Base-by-base conservation (phyloP, 2,797 vertebrate genomes). In the Cephalopachus bancanus region DNA sequence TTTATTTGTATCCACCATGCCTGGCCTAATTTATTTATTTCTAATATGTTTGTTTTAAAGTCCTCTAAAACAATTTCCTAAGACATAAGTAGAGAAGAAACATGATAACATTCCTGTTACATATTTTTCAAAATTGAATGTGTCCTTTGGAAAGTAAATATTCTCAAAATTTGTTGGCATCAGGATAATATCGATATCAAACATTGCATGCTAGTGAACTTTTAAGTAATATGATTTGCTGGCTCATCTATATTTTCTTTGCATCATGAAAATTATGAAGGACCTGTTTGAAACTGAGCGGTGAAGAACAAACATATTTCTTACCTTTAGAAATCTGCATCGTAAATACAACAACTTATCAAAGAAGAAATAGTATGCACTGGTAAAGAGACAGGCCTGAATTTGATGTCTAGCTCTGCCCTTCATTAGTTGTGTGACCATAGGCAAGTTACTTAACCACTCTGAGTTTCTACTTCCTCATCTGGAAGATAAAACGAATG, bases 131-230 rank as follows among this genome's bases (percentile, higher is more conserved):
- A 72, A 93, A 89, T 30, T 83, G 24, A 60, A 78, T 93, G 83
- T 80, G 57, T 33, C 64, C 91, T 98, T 91, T 62, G 30, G 37
- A 57, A 95, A 69, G 30, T 83, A 60, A 55, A 24, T 24, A 26
- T 65, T 91, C 55, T 94, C 78, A 83, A 60, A 93, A 83, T 74
- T 83, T 96, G 74, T 93, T 92, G 84, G 26, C 62, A 72, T 83
- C 11, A 3, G 14, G 6, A 15, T 83, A 19, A 59, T 67, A 19
- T 60, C 20, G 19, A 62, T 86, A 24, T 75, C 72, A n/a, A 90
- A 51, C 24, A 64, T 85, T 53, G n/a, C 28, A 71, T 64, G 74
- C 6, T 12, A 53, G 71, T n/a, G 26, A 84, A 44, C 10, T 72
- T 94, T 90, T 57, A 92, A 78, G n/a, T 44, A 87, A 80, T 53